phyloP scores from a whole-genome alignment of 2,797 vertebrate genomes.

The Acipenser ruthenus region DNA sequence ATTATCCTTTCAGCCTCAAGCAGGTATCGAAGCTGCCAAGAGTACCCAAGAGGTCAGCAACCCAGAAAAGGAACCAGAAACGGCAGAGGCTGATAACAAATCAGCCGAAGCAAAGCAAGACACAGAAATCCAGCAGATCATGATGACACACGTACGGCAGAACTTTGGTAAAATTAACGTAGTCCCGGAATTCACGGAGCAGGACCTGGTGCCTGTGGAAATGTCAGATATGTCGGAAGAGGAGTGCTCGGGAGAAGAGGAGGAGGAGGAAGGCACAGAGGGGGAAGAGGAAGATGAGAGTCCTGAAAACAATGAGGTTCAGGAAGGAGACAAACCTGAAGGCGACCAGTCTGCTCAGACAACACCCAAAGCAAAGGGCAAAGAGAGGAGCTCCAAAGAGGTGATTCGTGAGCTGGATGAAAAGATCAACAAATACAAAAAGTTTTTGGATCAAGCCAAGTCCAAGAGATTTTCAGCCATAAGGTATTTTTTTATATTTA shows the following conservation, averaged over 20 bases:
- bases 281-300: conserved; percentile 22
- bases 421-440: conserved; percentile 89
- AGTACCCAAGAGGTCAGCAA: neutral
- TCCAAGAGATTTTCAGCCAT: conserved; percentile 90
- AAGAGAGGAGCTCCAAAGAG: conserved; percentile 44
- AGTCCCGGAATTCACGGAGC: conserved; percentile 79
- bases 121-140: conserved; percentile 35
- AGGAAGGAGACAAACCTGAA: neutral
- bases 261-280: conserved; percentile 33
- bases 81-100: neutral
- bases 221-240: conserved; percentile 61
- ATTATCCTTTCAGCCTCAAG: conserved; percentile 30
- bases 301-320: neutral
- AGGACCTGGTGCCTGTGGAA: conserved; percentile 84
- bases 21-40: conserved; percentile 22
- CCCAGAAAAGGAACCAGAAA: conserved; percentile 22
- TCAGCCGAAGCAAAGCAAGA: conserved; percentile 23
- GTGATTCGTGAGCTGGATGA: conserved; percentile 76
- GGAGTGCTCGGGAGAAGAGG: conserved; percentile 51
- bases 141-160: conserved; percentile 74
- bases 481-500: conserved; percentile 57
- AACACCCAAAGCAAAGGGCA: conserved; percentile 26
- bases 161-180: conserved; percentile 92
- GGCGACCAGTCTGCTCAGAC: neutral
- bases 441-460: conserved; percentile 87